Percentiles rank a stretch among this genome's conserved stretches.
phyloP scores from a whole-genome alignment of 2,797 vertebrate genomes.

The Nothura maculosa region DNA sequence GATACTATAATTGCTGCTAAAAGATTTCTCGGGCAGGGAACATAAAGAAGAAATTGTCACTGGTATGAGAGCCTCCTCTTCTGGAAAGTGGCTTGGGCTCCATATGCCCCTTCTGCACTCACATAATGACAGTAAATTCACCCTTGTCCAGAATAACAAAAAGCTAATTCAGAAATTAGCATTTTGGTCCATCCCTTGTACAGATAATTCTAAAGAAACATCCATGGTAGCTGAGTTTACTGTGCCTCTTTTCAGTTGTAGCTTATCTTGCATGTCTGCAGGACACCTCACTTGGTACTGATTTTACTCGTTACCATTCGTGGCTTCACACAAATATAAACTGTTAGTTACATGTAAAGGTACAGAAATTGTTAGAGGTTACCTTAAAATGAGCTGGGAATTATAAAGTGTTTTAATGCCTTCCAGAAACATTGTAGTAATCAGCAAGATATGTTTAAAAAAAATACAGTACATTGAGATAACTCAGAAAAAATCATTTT shows the following conservation, averaged over 20 bases:
- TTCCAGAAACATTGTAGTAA: not conserved
- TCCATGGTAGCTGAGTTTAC: not conserved
- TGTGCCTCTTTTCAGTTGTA: not conserved
- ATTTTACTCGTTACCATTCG: not conserved
- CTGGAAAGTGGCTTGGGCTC: not conserved
- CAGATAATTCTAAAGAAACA: not conserved
- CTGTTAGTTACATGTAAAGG: not conserved
- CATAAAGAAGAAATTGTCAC: not conserved
- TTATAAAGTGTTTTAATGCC: not conserved
- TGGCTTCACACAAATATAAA: not conserved
- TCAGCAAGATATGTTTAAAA: not conserved
- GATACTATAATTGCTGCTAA: slow-evolving; percentile 45
- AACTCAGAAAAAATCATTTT: not conserved
- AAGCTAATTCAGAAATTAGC: not conserved
- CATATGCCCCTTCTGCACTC: not conserved
- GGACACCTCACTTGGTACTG: accelerated
- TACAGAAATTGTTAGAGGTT: not conserved
- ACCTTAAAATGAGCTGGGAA: not conserved
- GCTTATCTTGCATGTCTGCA: not conserved
- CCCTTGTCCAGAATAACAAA: not conserved
- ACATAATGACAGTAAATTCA: not conserved
- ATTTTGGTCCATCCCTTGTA: not conserved
- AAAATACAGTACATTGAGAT: not conserved
- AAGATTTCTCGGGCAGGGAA: not conserved
- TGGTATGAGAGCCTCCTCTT: not conserved